Conservation (phyloP, 2,113 vertebrate genomes). For the Forbesichthys papilliferus region DNA sequence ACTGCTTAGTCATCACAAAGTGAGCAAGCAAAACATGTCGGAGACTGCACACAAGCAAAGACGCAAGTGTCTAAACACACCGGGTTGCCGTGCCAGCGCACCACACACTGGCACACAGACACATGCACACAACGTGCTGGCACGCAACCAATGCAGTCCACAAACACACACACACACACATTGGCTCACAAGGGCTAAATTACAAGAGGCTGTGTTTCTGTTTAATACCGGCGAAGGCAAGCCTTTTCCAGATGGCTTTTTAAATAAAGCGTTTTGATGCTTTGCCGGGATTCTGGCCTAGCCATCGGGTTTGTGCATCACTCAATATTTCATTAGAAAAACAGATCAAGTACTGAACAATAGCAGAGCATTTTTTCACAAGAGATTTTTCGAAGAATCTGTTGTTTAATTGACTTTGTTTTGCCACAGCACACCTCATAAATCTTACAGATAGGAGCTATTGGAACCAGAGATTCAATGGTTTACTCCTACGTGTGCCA, state of each 20-base stretch:
- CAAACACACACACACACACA: slow-evolving; percentile 25
- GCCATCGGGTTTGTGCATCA: slow-evolving; percentile 38
- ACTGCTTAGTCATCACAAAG: slow-evolving; percentile 65
- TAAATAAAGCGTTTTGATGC: slow-evolving; percentile 42
- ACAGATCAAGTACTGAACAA: slow-evolving; percentile 4
- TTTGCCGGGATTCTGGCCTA: slow-evolving; percentile 46
- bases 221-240: slow-evolving; percentile 36
- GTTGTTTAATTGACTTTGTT: too few relatives aligned
- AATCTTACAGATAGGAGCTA: neutral
- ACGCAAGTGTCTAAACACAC: slow-evolving; percentile 35
- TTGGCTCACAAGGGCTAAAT: slow-evolving; percentile 25
- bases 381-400: too few relatives aligned
- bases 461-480: neutral
- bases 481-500: neutral
- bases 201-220: slow-evolving; percentile 32
- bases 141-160: slow-evolving; percentile 9
- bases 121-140: neutral
- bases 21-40: slow-evolving; percentile 43
- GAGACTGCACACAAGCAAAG: slow-evolving; percentile 42
- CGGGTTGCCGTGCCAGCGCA: neutral
- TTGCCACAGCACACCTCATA: too few relatives aligned
- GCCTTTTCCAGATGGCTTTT: slow-evolving; percentile 59
- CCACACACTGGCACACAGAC: neutral
- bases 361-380: neutral
- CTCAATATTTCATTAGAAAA: slow-evolving; percentile 43